phyloP scores from a whole-genome alignment of 2,797 vertebrate species.

The Arrhamphus sclerolepis region DNA sequence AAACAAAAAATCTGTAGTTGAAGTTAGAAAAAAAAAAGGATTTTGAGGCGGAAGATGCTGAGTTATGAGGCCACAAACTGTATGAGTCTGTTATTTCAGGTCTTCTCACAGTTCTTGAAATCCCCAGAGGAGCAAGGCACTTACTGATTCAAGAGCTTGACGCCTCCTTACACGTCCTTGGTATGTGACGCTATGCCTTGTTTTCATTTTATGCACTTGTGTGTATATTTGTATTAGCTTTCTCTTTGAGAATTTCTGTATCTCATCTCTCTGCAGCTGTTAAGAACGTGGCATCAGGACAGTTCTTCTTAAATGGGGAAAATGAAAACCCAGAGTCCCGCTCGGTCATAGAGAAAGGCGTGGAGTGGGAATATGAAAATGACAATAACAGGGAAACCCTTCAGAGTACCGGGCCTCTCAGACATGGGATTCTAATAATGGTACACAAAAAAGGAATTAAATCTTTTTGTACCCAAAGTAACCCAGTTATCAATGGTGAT shows the following conservation, averaged over 20 bases:
- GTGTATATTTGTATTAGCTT: neutral
- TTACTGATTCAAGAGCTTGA: slow-evolving; percentile 93
- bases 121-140: slow-evolving; percentile 93
- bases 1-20: slow-evolving; percentile 14
- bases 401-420: slow-evolving; percentile 92
- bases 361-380: slow-evolving; percentile 96
- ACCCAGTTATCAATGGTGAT: neutral
- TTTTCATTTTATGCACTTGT: slow-evolving; percentile 2
- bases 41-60: slow-evolving; percentile 3
- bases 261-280: slow-evolving; percentile 78
- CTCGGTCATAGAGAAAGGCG: slow-evolving; percentile 91
- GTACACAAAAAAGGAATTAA: slow-evolving; percentile 62
- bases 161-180: slow-evolving; percentile 86
- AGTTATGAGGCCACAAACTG: slow-evolving; percentile 19
- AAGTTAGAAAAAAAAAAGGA: slow-evolving; percentile 19
- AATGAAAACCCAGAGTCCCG: slow-evolving; percentile 85
- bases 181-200: slow-evolving; percentile 71
- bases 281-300: slow-evolving; percentile 91
- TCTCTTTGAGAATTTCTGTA: neutral
- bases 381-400: slow-evolving; percentile 90
- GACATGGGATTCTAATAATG: slow-evolving; percentile 88
- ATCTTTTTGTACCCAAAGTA: neutral
- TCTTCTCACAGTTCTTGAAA: slow-evolving; percentile 93
- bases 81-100: slow-evolving; percentile 65
- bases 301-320: slow-evolving; percentile 91